Conservation (phyloP, 2,113 vertebrate genomes). For the Sterrhoptilus dennistouni region DNA sequence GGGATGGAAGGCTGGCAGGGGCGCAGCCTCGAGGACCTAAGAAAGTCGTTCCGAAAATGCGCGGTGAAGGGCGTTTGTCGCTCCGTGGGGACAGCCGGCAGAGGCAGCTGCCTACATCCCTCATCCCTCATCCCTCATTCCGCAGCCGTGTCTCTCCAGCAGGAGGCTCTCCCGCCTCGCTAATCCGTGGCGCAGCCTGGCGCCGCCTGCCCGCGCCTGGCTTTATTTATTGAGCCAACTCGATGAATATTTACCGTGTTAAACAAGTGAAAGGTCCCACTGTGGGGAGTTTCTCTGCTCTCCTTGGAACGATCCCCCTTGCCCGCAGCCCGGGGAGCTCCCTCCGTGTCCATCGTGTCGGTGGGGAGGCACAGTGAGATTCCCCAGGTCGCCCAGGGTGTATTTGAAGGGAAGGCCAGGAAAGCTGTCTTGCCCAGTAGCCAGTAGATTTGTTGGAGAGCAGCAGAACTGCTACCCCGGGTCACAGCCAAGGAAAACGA, state of each 20-base stretch:
- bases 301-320: too few relatives aligned
- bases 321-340: fast-evolving
- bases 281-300: too few relatives aligned
- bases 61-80: fast-evolving
- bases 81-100: too few relatives aligned
- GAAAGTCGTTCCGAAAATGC: fast-evolving
- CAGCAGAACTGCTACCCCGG: neutral
- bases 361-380: too few relatives aligned
- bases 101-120: too few relatives aligned
- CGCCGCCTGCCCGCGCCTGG: neutral
- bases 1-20: too few relatives aligned
- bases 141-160: neutral
- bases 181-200: neutral
- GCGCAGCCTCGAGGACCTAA: fast-evolving
- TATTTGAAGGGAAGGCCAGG: neutral
- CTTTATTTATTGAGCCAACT: neutral
- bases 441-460: neutral
- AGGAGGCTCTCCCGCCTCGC: conserved; percentile 29
- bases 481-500: fast-evolving
- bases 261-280: fast-evolving
- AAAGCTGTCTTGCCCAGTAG: neutral
- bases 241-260: fast-evolving
- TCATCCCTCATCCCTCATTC: too few relatives aligned
- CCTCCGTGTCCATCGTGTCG: fast-evolving
- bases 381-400: fast-evolving